phyloP scores from a whole-genome alignment of 1,140 invertebrate genomes.

The Venturia canescens region DNA sequence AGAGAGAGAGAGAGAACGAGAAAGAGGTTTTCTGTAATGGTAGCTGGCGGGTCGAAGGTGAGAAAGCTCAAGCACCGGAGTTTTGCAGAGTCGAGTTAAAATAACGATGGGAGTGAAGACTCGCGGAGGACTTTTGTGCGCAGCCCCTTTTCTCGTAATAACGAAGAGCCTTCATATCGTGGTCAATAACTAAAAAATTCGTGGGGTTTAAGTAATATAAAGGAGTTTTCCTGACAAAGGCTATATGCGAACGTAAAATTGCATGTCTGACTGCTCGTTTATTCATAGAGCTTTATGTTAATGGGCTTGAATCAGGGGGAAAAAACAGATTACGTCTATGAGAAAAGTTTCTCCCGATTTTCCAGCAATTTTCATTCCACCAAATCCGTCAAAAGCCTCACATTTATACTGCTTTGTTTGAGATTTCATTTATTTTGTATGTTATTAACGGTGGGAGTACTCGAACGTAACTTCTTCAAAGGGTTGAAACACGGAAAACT shows the following conservation, averaged over 20 bases:
- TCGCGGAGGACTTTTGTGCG: neutral
- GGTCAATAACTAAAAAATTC: conserved; percentile 4
- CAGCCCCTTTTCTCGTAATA: neutral
- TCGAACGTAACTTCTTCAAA: no score
- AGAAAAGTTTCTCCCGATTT: no score
- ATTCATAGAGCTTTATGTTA: no score
- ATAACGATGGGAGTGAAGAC: neutral
- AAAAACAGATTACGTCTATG: no score
- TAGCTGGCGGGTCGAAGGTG: conserved; percentile 3
- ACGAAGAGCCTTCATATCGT: neutral
- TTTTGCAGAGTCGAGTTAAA: neutral
- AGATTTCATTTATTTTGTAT: neutral
- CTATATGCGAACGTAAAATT: no score
- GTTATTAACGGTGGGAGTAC: neutral
- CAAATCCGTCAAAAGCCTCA: no score
- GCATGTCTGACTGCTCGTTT: no score
- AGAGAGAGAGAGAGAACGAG: neutral
- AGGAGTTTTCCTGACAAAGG: no score
- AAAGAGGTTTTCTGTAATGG: neutral
- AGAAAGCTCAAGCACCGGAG: conserved; percentile 13
- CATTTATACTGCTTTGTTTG: no score
- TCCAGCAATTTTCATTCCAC: no score
- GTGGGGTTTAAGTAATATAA: neutral
- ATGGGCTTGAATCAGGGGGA: no score
- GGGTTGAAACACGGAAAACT: no score